phyloP scores from a whole-genome alignment of 2,797 vertebrate species.

The Falco rusticolus region DNA sequence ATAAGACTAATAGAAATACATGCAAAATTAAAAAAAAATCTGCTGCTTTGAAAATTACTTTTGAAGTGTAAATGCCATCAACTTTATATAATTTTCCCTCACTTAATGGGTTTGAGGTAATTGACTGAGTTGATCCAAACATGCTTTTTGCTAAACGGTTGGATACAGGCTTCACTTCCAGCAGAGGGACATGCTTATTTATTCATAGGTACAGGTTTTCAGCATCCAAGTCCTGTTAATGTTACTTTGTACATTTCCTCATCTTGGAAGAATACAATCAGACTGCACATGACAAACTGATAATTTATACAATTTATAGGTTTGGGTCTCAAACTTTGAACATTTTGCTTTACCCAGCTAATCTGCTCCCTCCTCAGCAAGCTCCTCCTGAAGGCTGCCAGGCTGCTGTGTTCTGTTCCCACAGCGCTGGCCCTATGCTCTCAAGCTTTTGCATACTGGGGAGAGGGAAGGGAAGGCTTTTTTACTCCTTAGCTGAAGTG shows the following conservation, averaged over 20 bases:
- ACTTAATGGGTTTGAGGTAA: neutral
- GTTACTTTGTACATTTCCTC: neutral
- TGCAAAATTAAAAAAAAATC: neutral
- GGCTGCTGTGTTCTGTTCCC: neutral
- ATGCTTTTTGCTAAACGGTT: neutral
- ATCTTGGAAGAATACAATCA: neutral
- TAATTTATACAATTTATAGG: neutral
- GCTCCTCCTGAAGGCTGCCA: neutral
- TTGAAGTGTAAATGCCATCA: neutral
- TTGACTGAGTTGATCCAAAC: neutral
- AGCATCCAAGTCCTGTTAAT: neutral
- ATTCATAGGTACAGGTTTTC: neutral
- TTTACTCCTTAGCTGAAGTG: neutral
- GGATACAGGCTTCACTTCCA: neutral
- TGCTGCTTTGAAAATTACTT: neutral
- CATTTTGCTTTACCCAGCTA: neutral
- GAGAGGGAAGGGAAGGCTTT: neutral
- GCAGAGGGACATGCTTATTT: neutral
- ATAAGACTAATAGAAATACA: neutral
- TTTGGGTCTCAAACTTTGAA: neutral
- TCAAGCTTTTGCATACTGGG: neutral
- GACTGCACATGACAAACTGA: neutral
- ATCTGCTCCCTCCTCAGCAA: neutral
- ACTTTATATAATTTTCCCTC: neutral
- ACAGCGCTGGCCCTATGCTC: neutral